phyloP scores from a whole-genome alignment of 2,888 invertebrate species.

The Brachypalpus laphriformis region DNA sequence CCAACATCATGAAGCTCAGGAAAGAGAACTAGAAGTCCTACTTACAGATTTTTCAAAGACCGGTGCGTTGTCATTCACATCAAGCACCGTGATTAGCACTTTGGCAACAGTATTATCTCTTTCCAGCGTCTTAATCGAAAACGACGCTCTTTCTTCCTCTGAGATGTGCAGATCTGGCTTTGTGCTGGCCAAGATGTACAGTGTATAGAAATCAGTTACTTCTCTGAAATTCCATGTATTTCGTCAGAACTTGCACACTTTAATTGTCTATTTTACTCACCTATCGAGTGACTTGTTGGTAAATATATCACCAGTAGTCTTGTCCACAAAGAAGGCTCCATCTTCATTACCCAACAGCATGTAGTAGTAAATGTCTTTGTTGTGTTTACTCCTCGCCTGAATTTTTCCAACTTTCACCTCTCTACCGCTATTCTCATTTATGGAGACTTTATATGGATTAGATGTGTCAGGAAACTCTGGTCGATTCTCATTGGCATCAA shows the following conservation, averaged over 20 bases:
- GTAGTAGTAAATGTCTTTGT: conserved; percentile 93
- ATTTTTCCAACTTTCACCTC: conserved; percentile 86
- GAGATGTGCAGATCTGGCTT: conserved; percentile 89
- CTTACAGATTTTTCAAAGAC: conserved; percentile 85
- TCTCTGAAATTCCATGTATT: conserved; percentile 84
- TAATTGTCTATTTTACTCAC: conserved; percentile 76
- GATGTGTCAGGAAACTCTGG: conserved; percentile 88
- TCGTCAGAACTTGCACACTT: background rate
- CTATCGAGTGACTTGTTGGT: conserved; percentile 92
- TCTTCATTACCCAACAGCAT: conserved; percentile 91
- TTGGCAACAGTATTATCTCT: conserved; percentile 88
- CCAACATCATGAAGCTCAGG: background rate
- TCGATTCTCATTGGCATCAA: conserved; percentile 91
- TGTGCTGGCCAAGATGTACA: conserved; percentile 93
- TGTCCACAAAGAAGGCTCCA: conserved; percentile 90
- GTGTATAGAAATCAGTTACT: conserved; percentile 87
- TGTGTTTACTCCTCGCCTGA: conserved; percentile 88
- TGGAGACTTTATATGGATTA: conserved; percentile 87
- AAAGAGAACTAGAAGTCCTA: background rate
- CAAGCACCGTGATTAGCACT: conserved; percentile 89
- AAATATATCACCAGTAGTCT: conserved; percentile 90
- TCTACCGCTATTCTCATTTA: conserved; percentile 88
- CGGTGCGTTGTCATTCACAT: conserved; percentile 94
- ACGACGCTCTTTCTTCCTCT: conserved; percentile 83
- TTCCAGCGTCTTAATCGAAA: conserved; percentile 82